Evolutionary conservation across 2,113 vertebrate genomes (phyloP).

Genomic region (Xiphophorus hellerii): DNA sequence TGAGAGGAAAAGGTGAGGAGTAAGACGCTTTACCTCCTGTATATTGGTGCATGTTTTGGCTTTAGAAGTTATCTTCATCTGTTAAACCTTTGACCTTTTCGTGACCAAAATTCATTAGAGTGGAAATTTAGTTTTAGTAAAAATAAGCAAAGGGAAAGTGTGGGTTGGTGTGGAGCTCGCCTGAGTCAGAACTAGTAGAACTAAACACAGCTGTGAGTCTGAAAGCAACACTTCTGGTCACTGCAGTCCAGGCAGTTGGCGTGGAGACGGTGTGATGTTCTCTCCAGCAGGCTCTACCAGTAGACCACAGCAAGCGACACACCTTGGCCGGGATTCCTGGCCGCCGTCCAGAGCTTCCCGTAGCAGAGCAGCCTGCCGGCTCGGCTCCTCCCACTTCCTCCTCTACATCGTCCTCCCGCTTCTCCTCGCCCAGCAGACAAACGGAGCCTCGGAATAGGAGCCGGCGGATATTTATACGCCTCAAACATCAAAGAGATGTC

Average conservation of each 20-base stretch:
- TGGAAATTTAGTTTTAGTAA: no score
- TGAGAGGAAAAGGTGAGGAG: neutral
- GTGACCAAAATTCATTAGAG: neutral
- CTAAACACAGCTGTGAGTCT: no score
- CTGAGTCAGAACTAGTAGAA: no score
- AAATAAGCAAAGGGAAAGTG: neutral
- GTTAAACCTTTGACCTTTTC: neutral
- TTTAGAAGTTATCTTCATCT: neutral
- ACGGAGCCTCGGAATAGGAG: slow-evolving; percentile 51
- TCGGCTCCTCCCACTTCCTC: slow-evolving; percentile 15
- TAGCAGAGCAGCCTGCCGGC: slow-evolving; percentile 35
- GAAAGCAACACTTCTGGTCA: no score
- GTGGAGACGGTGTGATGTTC: slow-evolving; percentile 83
- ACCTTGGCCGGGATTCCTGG: slow-evolving; percentile 78
- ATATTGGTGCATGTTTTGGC: neutral
- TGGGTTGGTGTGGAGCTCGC: no score
- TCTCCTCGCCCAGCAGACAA: slow-evolving; percentile 56
- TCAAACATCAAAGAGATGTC: slow-evolving; percentile 57
- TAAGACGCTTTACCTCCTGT: neutral
- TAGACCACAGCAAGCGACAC: slow-evolving; percentile 82
- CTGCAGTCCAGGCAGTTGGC: slow-evolving; percentile 77
- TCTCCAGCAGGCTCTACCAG: slow-evolving; percentile 78
- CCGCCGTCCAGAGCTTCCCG: slow-evolving; percentile 27
- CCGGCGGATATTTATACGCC: slow-evolving; percentile 42
- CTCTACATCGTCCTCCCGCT: neutral